phyloP scores from a whole-genome alignment of 2,113 vertebrate species.

The Vulpes vulpes region DNA sequence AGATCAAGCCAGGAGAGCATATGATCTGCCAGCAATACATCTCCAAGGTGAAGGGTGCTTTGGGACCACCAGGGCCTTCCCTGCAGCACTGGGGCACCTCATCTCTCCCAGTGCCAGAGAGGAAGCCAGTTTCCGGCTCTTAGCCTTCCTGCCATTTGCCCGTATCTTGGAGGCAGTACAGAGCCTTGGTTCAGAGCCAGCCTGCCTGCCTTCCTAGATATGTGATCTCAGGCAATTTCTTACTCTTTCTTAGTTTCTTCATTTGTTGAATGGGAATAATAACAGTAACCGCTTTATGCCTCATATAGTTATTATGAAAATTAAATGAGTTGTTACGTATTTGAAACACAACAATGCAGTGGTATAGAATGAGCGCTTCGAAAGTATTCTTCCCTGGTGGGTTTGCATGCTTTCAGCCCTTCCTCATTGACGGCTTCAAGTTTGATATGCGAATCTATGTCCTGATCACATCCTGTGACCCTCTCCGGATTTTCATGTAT shows the following conservation, averaged over 20 bases:
- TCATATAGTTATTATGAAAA: not conserved
- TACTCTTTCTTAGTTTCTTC: not conserved
- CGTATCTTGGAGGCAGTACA: not conserved
- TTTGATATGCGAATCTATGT: constrained; percentile 90
- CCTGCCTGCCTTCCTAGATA: not conserved
- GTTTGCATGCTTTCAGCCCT: constrained; percentile 84
- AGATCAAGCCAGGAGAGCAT: constrained; percentile 87
- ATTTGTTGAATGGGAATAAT: not conserved
- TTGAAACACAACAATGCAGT: not conserved
- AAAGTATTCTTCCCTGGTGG: not conserved
- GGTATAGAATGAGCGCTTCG: not conserved
- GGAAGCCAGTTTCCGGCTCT: not conserved
- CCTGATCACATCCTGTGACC: constrained; percentile 91
- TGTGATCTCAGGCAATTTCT: not conserved
- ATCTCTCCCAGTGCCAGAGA: not conserved
- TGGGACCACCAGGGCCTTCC: not conserved
- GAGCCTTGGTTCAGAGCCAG: not conserved
- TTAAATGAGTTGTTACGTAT: not conserved
- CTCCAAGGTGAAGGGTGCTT: constrained; percentile 84
- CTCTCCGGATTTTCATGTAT: constrained; percentile 89
- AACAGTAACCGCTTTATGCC: not conserved
- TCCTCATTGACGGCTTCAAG: constrained; percentile 90
- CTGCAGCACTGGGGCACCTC: not conserved
- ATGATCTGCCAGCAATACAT: constrained; percentile 92
- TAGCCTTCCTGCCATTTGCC: not conserved